Evolutionary conservation across 1,140 invertebrate genomes (phyloP), one percentile per base, ranked within the genome.

Genomic region (Calycopis cecrops): DNA sequence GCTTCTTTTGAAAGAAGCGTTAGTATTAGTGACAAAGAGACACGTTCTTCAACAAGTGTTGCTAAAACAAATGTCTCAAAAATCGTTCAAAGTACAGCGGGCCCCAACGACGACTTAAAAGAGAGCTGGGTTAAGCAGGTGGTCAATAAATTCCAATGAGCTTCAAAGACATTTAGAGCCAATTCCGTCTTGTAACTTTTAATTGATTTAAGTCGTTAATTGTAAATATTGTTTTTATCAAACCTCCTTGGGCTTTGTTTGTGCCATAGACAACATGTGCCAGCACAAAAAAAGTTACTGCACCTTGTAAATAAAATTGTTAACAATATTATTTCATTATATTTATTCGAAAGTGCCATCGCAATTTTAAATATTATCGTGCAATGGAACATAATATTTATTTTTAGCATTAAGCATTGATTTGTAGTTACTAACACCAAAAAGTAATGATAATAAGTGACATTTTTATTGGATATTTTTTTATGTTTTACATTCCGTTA

Each of bases 81-180:
- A 44, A 53, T 44, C 59, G 62, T 59, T 37, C 62, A 69, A 57
- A 50, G 49, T 35, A 62, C 58, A 28, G 21, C 60, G 16, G 70
- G 71, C 40, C 35, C 44, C 18, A 52, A 50, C 9, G 86, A 72
- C 21, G 82, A 79, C 33, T 57, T 66, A 8, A 88, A 84, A 69
- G 73, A 71, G 10, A 87, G 86, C 60, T 88, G 87, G 87, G 87
- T 88, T 0, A 88, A 88, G 62, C 85, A 87, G 61, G 83, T 88
- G 55, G 87, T 88, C 28, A 88, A 88, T 67, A 87, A 87, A 85
- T 88, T 88, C 65, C 87, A 88, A 79, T 88, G 69, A 85, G 63
- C 57, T 77, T 68, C 62, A 66, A 61, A 69, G 64, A 68, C 69
- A 77, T 73, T 81, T 74, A 71, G 63, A 66, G 67, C 21, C 54